A percentile compares a stretch with the other conserved stretches of the same genome.
Conservation (phyloP, 53 echinoderm and acorn worm genomes). For the Temnopleurus reevesii region DNA sequence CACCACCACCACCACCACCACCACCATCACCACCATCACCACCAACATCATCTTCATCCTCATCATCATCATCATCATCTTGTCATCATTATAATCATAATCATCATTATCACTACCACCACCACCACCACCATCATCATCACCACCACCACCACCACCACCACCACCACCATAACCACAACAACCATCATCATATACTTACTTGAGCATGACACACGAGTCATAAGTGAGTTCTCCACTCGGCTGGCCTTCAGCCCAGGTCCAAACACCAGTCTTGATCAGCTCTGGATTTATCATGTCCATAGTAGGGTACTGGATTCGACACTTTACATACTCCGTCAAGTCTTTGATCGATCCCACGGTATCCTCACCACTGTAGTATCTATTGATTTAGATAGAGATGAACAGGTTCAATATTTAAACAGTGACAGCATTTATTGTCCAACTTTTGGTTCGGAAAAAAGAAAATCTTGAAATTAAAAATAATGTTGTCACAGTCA, state of each 20-base stretch:
- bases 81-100: slow-evolving; percentile 26
- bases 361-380: slow-evolving; percentile 56
- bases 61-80: slow-evolving; percentile 53
- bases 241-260: slow-evolving; percentile 87
- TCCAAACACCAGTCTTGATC: slow-evolving; percentile 76
- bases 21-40: neutral
- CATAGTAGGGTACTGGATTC: slow-evolving; percentile 71
- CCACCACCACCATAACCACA: neutral
- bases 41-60: slow-evolving; percentile 18
- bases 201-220: slow-evolving; percentile 76
- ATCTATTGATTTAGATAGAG: neutral
- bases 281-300: slow-evolving; percentile 74
- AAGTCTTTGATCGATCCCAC: slow-evolving; percentile 70
- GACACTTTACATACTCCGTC: slow-evolving; percentile 73
- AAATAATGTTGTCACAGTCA: too few relatives aligned
- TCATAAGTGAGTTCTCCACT: slow-evolving; percentile 55
- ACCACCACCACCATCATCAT: neutral
- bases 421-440: too few relatives aligned
- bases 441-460: too few relatives aligned
- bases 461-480: too few relatives aligned
- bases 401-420: too few relatives aligned
- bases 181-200: slow-evolving; percentile 5
- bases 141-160: slow-evolving; percentile 4
- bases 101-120: slow-evolving; percentile 46
- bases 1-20: too few relatives aligned